Percentiles rank a stretch among this genome's conserved stretches.
These are phyloP conservation scores for Ceratoteleas bidentatus DNA, from an alignment of 1,140 invertebrate species.

Conservation along the genomic window DNA sequence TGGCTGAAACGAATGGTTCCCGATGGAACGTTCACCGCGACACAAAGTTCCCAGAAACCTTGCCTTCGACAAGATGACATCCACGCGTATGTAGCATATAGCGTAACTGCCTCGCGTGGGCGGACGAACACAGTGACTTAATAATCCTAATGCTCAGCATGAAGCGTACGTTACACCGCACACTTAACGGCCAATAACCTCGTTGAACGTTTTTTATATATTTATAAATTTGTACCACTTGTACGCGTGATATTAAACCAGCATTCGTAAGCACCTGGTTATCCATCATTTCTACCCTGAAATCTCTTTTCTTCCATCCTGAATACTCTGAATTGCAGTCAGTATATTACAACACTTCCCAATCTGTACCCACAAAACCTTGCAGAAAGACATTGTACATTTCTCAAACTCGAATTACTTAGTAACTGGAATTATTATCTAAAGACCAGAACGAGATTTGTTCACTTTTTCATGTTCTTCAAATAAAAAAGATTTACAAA, in stretches of 20 bases:
- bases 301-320: too few species aligned
- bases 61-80: conserved; percentile 45
- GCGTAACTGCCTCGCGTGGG: conserved; percentile 43
- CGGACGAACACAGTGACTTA: conserved; percentile 63
- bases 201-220: conserved; percentile 74
- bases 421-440: too few species aligned
- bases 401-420: too few species aligned
- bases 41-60: conserved; percentile 24
- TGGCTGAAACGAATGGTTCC: too few species aligned
- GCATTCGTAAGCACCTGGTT: conserved; percentile 41
- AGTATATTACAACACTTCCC: too few species aligned
- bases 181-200: conserved; percentile 68
- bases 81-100: conserved; percentile 23
- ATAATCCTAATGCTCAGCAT: conserved; percentile 73
- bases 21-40: too few species aligned
- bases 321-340: too few species aligned
- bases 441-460: too few species aligned
- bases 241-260: conserved; percentile 68
- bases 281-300: conserved; percentile 19
- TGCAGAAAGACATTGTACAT: too few species aligned
- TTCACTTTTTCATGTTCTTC: too few species aligned
- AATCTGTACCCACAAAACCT: too few species aligned
- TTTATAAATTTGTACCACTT: conserved; percentile 78
- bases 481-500: too few species aligned
- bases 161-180: conserved; percentile 56